Evolutionary conservation across 30 jellyfish, hydroid and myxozoan genomes (phyloP), one percentile per base, ranked within the genome.

Genomic region (Chironex yamaguchii): DNA sequence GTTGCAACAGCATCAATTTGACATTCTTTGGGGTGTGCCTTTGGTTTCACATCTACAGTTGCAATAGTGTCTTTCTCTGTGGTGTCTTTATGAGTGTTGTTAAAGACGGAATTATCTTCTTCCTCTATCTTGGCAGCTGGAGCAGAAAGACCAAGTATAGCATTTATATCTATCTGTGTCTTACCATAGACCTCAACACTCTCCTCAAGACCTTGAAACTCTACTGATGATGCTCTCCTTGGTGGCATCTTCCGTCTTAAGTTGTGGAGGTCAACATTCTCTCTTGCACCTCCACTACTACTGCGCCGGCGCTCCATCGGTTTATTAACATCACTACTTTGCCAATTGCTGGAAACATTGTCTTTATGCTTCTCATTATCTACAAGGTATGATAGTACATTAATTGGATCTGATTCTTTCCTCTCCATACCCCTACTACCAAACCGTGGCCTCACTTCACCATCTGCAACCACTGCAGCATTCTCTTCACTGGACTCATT

Each of bases 121-220:
- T 90, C 92, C 4, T 11, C 86, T 22, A 29, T 72, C 0, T 72
- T 42, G 29, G 84, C 96, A 0, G 58, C 74, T 27, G 91, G 85
- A 1, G 92, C 52, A 35, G 84, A 89, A 14, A 53, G 86, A 1
- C 92, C 90, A 23, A 91, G 89, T 0, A 83, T 64, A 22, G 94
- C 77, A 67, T 91, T 71, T 3, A 83, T 85, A 71, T 91, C 90
- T 52, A 91, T 79, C 34, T 91, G 28, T 11, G 52, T 76, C 27
- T 63, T 53, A 12, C 96, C 96, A 76, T 26, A 63, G 3, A 87
- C 96, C 42, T 75, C 64, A 22, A 77, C 78, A 62, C 67, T 87
- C 1, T 76, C 96, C 42, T 87, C 96, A 36, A 87, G 87, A 1
- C 83, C 96, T 34, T 66, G 81, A 87, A 87, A 87, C 31, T 87